Percentiles rank a stretch among this genome's conserved stretches.
Evolutionary conservation across 2,797 vertebrate species (phyloP).

Genomic region (Sphaeramia orbicularis): DNA sequence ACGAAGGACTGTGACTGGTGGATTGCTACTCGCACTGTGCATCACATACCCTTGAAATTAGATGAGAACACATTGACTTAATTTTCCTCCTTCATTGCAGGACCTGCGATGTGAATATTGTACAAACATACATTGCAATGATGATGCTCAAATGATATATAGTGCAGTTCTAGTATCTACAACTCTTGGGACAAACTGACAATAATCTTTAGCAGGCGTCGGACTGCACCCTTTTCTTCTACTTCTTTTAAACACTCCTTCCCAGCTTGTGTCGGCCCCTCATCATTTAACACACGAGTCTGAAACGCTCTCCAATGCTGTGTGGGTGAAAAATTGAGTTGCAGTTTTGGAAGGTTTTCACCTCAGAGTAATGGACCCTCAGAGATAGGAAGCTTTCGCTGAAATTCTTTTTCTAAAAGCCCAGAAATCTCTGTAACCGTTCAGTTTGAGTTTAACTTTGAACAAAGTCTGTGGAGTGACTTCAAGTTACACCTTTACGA

Average conservation of each 20-base stretch:
- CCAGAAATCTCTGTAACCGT: conserved; percentile 5
- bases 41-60: too few species aligned
- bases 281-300: conserved; percentile 26
- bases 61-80: too few species aligned
- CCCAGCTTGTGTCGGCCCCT: neutral
- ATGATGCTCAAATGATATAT: too few species aligned
- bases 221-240: neutral
- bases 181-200: conserved; percentile 12
- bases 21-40: too few species aligned
- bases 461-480: conserved; percentile 25
- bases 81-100: too few species aligned
- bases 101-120: too few species aligned
- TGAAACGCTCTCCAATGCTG: conserved; percentile 32
- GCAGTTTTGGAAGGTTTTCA: neutral
- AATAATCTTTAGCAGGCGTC: conserved; percentile 11
- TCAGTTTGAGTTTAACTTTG: conserved; percentile 18
- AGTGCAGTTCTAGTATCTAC: too few species aligned
- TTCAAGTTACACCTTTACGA: conserved; percentile 26
- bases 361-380: conserved; percentile 27
- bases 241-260: neutral
- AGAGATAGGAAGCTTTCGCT: conserved; percentile 19
- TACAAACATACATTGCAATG: too few species aligned
- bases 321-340: conserved; percentile 14
- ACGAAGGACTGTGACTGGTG: too few species aligned
- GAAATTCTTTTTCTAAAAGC: conserved; percentile 32